Percentiles rank a stretch among this genome's conserved stretches.
Conservation (phyloP, 2,888 invertebrate genomes). For the Dryocosmus kuriphilus region DNA sequence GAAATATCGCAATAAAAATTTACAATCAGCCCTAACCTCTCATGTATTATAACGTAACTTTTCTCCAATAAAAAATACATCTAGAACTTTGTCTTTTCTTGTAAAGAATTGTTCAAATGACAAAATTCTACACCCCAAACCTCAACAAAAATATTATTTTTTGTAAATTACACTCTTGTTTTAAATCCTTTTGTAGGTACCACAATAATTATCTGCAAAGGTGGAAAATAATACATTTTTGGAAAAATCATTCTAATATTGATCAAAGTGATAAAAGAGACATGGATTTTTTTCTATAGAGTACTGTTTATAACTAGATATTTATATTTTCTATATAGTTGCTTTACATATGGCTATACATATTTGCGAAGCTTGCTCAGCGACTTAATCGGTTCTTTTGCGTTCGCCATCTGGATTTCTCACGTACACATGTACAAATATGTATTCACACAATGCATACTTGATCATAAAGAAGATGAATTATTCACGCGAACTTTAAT, state of each 20-base stretch:
- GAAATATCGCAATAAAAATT: too few species aligned
- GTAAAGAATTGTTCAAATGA: too few species aligned
- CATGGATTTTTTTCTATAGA: not conserved
- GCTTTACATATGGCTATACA: not conserved
- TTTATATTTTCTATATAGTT: not conserved
- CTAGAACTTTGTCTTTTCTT: too few species aligned
- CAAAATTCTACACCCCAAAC: too few species aligned
- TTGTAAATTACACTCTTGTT: too few species aligned
- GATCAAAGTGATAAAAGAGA: not conserved
- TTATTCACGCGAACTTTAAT: constrained; percentile 43
- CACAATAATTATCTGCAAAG: too few species aligned
- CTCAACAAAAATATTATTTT: too few species aligned
- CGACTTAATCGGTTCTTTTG: constrained; percentile 1
- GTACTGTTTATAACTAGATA: not conserved
- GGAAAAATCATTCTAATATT: not conserved
- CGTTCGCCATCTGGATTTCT: constrained; percentile 10
- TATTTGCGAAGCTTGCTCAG: constrained; percentile 5
- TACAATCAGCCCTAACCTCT: too few species aligned
- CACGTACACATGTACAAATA: not conserved
- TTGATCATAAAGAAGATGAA: constrained; percentile 18
- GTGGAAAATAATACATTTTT: not conserved
- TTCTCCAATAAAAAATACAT: too few species aligned
- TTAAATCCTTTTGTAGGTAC: too few species aligned
- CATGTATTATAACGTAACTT: too few species aligned
- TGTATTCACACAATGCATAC: not conserved